Conservation (phyloP, 37 sponge, comb jelly and placozoan species). For the Chondrosia reniformis region DNA sequence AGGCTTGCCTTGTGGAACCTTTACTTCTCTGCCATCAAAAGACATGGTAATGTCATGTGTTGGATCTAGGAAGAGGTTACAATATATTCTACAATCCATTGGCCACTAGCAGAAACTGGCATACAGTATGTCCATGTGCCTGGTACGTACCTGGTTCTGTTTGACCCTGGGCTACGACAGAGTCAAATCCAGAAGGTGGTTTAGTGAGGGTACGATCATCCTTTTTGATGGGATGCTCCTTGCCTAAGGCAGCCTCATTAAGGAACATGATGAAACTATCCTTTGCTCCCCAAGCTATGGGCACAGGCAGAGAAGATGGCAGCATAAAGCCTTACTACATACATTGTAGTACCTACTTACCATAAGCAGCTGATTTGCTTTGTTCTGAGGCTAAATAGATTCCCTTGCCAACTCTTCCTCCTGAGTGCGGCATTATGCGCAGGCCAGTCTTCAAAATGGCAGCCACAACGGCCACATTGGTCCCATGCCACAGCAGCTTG, state of each 20-base stretch:
- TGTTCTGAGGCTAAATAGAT: constrained; percentile 94
- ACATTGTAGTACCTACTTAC: constrained; percentile 28
- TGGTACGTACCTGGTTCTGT: constrained; percentile 83
- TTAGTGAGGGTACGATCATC: constrained; percentile 59
- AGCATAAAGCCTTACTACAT: not conserved
- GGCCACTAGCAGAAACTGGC: not conserved
- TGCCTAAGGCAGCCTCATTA: constrained; percentile 83
- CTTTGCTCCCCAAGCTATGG: constrained; percentile 22
- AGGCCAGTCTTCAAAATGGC: constrained; percentile 86
- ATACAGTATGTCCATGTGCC: not conserved
- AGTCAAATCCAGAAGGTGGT: constrained; percentile 72
- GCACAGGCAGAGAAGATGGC: not conserved
- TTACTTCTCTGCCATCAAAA: constrained; percentile 58
- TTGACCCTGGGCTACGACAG: constrained; percentile 74
- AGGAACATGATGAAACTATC: constrained; percentile 87
- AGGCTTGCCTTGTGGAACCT: constrained; percentile 83
- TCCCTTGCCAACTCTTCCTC: constrained; percentile 85
- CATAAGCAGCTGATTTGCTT: constrained; percentile 85
- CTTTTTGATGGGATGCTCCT: constrained; percentile 66
- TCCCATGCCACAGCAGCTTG: constrained; percentile 88
- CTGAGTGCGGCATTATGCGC: constrained; percentile 94
- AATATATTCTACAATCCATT: not conserved
- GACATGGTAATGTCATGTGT: constrained; percentile 41
- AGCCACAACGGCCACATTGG: constrained; percentile 92
- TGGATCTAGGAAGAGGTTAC: constrained; percentile 58